Percentiles rank a stretch among this genome's conserved stretches.
These are phyloP conservation scores for Drosophila meridiana DNA, from an alignment of 2,888 invertebrate species.

Conservation along the genomic window DNA sequence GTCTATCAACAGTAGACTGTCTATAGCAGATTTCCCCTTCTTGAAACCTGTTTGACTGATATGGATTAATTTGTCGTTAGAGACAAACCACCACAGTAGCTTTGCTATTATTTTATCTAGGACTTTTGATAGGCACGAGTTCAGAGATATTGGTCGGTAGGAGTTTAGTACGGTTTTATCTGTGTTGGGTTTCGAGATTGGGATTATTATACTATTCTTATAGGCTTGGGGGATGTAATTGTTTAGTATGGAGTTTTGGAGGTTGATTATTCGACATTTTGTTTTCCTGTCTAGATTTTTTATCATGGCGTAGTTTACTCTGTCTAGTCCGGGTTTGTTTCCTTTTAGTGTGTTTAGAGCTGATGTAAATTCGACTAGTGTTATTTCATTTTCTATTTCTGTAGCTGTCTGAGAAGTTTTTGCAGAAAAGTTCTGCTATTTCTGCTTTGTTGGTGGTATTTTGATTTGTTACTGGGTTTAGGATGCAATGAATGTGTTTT, in stretches of 20 bases:
- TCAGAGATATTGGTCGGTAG: not conserved
- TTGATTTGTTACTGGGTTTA: not conserved
- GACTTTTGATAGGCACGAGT: not conserved
- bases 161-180: not conserved
- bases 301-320: no score
- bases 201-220: not conserved
- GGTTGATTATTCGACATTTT: not conserved
- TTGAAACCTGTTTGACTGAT: no score
- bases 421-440: not conserved
- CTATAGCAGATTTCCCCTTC: not conserved
- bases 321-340: no score
- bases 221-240: not conserved
- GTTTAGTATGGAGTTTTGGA: not conserved
- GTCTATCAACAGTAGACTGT: not conserved
- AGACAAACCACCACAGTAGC: not conserved
- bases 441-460: not conserved
- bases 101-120: not conserved
- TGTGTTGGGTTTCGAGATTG: not conserved
- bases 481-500: not conserved
- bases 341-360: no score
- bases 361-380: no score
- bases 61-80: not conserved
- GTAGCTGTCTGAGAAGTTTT: not conserved
- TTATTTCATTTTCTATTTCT: no score
- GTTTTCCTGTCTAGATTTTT: no score